Evolutionary conservation across 1,140 invertebrate genomes (phyloP).

Genomic region (Ostrea denselamellosa): DNA sequence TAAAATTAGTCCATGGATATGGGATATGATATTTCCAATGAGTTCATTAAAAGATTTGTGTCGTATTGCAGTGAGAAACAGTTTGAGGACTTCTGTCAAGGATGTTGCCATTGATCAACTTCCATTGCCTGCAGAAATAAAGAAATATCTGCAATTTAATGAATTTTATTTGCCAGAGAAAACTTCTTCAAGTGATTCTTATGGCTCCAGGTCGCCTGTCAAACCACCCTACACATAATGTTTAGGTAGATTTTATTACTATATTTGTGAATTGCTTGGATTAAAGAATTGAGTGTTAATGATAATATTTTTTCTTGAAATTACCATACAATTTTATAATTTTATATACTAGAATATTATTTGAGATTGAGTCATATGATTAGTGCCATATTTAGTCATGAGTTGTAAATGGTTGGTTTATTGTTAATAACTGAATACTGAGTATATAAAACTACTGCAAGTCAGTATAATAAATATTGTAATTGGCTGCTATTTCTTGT

Average conservation of each 20-base stretch:
- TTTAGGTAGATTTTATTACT: neutral
- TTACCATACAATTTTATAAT: neutral
- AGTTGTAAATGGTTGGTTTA: neutral
- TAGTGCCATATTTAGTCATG: neutral
- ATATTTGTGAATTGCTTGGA: neutral
- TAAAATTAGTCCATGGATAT: slow-evolving; percentile 70
- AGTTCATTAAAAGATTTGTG: slow-evolving; percentile 69
- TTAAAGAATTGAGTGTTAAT: too few relatives aligned
- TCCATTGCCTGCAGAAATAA: slow-evolving; percentile 64
- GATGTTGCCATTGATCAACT: slow-evolving; percentile 62
- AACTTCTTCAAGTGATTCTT: neutral
- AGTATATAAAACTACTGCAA: too few relatives aligned
- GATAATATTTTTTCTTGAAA: neutral
- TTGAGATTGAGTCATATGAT: neutral
- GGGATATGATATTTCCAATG: slow-evolving; percentile 66
- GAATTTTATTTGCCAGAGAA: slow-evolving; percentile 61
- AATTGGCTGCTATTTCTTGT: neutral
- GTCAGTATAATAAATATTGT: neutral
- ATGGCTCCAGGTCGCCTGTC: neutral
- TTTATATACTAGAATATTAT: neutral
- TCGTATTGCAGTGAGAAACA: slow-evolving; percentile 65
- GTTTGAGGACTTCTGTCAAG: slow-evolving; percentile 62
- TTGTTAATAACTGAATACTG: too few relatives aligned
- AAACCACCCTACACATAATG: neutral
- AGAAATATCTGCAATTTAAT: slow-evolving; percentile 68